phyloP scores from a whole-genome alignment of 2,888 invertebrate genomes.

The Norana najaformis region DNA sequence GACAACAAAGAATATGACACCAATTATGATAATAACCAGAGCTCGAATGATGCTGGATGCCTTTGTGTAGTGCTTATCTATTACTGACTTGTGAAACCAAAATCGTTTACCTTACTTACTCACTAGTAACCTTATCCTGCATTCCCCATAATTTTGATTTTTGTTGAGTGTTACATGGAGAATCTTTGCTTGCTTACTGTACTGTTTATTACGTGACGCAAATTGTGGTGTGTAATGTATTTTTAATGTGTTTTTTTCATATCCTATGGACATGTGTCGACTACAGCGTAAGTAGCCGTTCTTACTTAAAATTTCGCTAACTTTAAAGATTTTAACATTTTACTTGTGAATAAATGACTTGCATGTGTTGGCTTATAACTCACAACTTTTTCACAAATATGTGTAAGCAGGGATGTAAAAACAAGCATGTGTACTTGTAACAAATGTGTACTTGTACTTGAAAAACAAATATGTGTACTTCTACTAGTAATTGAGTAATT shows the following conservation, averaged over 20 bases:
- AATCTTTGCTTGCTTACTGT: too few species aligned
- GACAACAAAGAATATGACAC: too few species aligned
- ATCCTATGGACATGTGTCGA: not conserved
- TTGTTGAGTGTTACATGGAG: too few species aligned
- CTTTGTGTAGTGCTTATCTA: not conserved
- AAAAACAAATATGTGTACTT: too few species aligned
- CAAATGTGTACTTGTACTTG: too few species aligned
- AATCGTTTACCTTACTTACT: not conserved
- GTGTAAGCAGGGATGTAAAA: too few species aligned
- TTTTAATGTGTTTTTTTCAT: not conserved
- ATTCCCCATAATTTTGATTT: not conserved
- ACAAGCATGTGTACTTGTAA: too few species aligned
- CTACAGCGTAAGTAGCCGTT: conserved; percentile 5
- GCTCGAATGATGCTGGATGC: too few species aligned
- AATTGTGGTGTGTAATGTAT: not conserved
- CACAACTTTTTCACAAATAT: not conserved
- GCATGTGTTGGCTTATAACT: not conserved
- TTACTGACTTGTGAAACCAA: not conserved
- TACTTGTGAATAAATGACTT: not conserved
- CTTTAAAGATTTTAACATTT: not conserved
- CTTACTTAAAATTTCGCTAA: not conserved
- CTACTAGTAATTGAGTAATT: too few species aligned
- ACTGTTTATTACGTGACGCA: too few species aligned
- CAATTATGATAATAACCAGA: too few species aligned
- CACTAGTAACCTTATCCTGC: not conserved